A percentile compares a stretch with the other conserved stretches of the same genome.
phyloP scores from a whole-genome alignment of 1,140 invertebrate species.

The Drosophila gunungcola region DNA sequence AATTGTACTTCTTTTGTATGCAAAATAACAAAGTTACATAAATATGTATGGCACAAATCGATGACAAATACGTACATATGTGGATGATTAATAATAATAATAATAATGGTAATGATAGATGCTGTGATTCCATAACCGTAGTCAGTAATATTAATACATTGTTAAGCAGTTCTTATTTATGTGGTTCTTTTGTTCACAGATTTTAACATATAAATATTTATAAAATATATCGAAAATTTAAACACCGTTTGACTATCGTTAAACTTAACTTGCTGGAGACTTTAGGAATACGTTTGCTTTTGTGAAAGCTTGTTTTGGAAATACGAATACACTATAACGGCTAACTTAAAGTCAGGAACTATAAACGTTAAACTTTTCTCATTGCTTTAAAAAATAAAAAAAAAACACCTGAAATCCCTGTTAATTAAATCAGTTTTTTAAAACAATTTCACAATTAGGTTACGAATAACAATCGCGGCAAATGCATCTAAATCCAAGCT shows the following conservation, averaged over 20 bases:
- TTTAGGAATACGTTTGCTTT: constrained; percentile 41
- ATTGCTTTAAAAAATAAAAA: neutral
- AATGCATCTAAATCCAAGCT: constrained; percentile 13
- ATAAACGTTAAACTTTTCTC: constrained; percentile 14
- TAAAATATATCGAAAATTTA: constrained; percentile 71
- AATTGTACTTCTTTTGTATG: constrained; percentile 44
- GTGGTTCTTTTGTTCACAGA: constrained; percentile 15
- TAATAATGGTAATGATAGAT: constrained; percentile 38
- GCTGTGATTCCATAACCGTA: constrained; percentile 36
- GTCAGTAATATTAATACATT: constrained; percentile 54
- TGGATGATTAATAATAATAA: constrained; percentile 31
- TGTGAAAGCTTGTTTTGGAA: constrained; percentile 24
- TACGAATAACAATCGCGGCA: constrained; percentile 1
- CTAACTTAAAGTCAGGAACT: constrained; percentile 29
- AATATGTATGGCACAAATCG: constrained; percentile 51
- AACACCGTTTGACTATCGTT: constrained; percentile 45
- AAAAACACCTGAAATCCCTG: constrained; percentile 21
- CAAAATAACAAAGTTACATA: constrained; percentile 53
- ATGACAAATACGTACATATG: constrained; percentile 50
- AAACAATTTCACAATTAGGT: neutral
- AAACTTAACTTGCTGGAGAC: constrained; percentile 64
- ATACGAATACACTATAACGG: constrained; percentile 1
- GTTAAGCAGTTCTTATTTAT: constrained; percentile 43
- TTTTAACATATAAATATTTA: constrained; percentile 65
- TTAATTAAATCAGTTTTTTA: constrained; percentile 1